These are phyloP conservation scores for Tychaedon coryphoeus DNA, from an alignment of 2,113 vertebrate genomes.

Conservation along the genomic window DNA sequence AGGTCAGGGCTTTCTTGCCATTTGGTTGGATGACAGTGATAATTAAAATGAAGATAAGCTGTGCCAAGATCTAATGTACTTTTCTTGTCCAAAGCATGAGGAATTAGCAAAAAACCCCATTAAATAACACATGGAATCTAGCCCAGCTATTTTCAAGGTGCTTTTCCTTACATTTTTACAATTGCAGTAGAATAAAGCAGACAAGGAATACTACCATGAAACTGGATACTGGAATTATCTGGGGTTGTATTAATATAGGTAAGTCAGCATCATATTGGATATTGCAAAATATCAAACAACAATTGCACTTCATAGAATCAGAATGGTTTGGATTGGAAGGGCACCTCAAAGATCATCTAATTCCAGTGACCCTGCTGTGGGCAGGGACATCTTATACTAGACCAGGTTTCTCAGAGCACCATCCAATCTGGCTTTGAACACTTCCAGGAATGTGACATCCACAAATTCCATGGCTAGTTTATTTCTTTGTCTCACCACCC, in stretches of 20 bases:
- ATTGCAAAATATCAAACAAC: neutral
- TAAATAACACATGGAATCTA: neutral
- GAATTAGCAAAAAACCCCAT: neutral
- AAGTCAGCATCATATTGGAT: neutral
- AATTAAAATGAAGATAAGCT: neutral
- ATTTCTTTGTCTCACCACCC: neutral
- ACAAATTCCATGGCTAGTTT: neutral
- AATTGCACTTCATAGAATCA: neutral
- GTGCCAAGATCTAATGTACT: neutral
- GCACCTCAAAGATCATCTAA: neutral
- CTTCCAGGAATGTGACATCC: neutral
- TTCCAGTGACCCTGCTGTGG: neutral
- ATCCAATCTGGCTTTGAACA: neutral
- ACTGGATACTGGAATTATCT: neutral
- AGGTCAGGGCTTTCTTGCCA: neutral
- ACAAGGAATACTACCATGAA: neutral
- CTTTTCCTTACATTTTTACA: neutral
- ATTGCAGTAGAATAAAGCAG: neutral
- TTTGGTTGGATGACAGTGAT: neutral
- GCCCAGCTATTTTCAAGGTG: neutral
- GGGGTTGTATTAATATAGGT: neutral
- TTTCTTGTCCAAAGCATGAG: neutral
- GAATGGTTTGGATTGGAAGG: neutral
- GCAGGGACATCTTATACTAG: neutral
- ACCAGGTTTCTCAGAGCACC: neutral